A percentile compares a stretch with the other conserved stretches of the same genome.
These are phyloP conservation scores for Coenonympha glycerion DNA, from an alignment of 2,888 invertebrate genomes.

Conservation along the genomic window DNA sequence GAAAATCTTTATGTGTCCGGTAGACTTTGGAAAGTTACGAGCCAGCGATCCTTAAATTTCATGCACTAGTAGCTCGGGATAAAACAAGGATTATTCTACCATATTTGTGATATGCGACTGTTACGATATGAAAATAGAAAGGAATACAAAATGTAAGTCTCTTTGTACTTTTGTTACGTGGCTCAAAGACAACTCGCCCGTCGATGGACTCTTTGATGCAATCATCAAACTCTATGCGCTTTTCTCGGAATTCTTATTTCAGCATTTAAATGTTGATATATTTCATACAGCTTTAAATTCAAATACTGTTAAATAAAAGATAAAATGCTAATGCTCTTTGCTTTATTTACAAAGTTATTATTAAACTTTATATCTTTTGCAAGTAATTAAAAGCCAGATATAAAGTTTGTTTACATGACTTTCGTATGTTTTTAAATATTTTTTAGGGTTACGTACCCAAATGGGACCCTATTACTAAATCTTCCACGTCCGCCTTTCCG, in stretches of 20 bases:
- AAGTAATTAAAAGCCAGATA: too few relatives aligned
- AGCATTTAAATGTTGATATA: constrained; percentile 17
- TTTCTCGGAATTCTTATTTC: constrained; percentile 8
- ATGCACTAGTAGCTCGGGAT: constrained; percentile 34
- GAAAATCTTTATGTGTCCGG: not conserved
- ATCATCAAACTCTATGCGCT: constrained; percentile 26
- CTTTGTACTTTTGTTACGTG: constrained; percentile 39
- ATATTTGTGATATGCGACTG: constrained; percentile 41
- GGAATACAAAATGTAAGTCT: constrained; percentile 52
- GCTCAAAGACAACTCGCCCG: constrained; percentile 49
- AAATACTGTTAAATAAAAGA: not conserved
- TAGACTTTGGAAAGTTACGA: constrained; percentile 19
- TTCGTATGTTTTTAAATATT: too few relatives aligned
- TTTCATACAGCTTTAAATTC: constrained; percentile 2
- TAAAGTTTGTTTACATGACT: too few relatives aligned
- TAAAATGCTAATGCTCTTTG: not conserved
- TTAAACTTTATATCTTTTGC: too few relatives aligned
- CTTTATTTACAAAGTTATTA: not conserved
- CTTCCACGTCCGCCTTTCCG: too few relatives aligned
- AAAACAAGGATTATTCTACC: constrained; percentile 31
- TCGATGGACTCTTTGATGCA: constrained; percentile 55
- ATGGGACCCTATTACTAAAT: too few relatives aligned
- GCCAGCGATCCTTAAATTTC: constrained; percentile 24
- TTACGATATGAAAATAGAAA: constrained; percentile 37
- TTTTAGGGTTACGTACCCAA: too few relatives aligned